Evolutionary conservation across 2,113 vertebrate genomes (phyloP).

Genomic region (Lophochroa leadbeateri): DNA sequence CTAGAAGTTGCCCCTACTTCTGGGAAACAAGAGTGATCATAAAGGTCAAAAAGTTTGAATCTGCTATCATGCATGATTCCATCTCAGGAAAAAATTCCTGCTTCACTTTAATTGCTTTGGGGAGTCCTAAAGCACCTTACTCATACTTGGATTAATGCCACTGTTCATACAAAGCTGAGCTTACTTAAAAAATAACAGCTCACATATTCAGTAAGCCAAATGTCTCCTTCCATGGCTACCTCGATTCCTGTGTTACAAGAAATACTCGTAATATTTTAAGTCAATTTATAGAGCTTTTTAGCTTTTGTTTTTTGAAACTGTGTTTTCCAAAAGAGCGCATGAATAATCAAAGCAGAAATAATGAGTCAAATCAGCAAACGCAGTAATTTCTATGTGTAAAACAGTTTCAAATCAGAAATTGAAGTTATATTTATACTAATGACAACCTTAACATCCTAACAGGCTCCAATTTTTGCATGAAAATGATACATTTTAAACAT

Average conservation of each 20-base stretch:
- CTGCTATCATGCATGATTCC: background rate
- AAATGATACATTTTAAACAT: slow-evolving; percentile 80
- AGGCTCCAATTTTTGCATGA: slow-evolving; percentile 81
- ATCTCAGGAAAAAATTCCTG: background rate
- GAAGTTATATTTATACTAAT: slow-evolving; percentile 81
- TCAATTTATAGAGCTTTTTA: slow-evolving; percentile 31
- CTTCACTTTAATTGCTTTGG: background rate
- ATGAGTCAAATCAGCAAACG: slow-evolving; percentile 75
- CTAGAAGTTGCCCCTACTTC: background rate
- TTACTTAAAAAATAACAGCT: background rate
- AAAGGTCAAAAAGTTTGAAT: background rate
- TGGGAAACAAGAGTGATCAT: background rate
- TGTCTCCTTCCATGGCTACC: background rate
- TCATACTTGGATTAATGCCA: background rate
- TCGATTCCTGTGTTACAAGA: background rate
- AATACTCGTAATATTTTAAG: background rate
- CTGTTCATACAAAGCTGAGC: background rate
- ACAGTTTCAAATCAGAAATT: slow-evolving; percentile 79
- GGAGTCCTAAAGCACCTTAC: background rate
- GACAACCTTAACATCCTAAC: slow-evolving; percentile 80
- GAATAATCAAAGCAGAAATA: slow-evolving; percentile 78
- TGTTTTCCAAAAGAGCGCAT: slow-evolving; percentile 65
- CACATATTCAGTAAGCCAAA: background rate
- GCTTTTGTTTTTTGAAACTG: slow-evolving; percentile 29
- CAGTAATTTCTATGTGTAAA: slow-evolving; percentile 79